Conservation (phyloP, 2,888 invertebrate genomes). For the Dynastes tityus region DNA sequence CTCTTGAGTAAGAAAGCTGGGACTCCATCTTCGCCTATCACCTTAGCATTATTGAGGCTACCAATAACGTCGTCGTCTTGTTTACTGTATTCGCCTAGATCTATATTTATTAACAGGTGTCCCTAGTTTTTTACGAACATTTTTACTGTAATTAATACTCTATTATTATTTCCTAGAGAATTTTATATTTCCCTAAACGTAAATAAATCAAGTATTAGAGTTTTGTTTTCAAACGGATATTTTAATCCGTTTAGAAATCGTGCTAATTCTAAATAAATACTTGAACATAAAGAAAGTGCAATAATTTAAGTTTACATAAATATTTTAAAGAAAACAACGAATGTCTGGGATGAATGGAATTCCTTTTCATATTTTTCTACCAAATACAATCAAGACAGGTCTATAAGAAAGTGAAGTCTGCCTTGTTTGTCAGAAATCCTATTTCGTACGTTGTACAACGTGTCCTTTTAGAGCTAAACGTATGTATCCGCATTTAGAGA, state of each 20-base stretch:
- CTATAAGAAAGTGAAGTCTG: conserved; percentile 32
- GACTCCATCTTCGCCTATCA: too few species aligned
- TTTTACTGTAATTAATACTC: too few species aligned
- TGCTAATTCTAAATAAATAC: not conserved
- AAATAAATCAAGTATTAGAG: too few species aligned
- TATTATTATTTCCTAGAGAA: not conserved
- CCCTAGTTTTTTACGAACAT: too few species aligned
- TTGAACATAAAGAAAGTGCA: conserved; percentile 12
- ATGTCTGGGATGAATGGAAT: conserved; percentile 33
- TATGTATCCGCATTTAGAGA: conserved; percentile 20
- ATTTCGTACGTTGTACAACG: conserved; percentile 20
- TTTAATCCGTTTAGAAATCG: conserved; percentile 2
- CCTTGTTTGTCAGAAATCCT: conserved; percentile 31
- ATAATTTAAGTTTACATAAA: conserved; percentile 23
- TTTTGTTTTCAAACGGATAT: not conserved
- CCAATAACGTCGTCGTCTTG: too few species aligned
- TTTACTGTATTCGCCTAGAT: too few species aligned
- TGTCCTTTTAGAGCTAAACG: conserved; percentile 27
- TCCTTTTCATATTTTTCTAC: conserved; percentile 41
- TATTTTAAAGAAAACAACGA: conserved; percentile 19
- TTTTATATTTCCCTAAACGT: too few species aligned
- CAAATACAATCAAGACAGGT: conserved; percentile 35
- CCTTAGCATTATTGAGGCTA: too few species aligned
- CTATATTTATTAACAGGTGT: too few species aligned
- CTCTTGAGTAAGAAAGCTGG: too few species aligned